phyloP scores from a whole-genome alignment of 1,140 invertebrate species.

The Latrodectus geometricus region DNA sequence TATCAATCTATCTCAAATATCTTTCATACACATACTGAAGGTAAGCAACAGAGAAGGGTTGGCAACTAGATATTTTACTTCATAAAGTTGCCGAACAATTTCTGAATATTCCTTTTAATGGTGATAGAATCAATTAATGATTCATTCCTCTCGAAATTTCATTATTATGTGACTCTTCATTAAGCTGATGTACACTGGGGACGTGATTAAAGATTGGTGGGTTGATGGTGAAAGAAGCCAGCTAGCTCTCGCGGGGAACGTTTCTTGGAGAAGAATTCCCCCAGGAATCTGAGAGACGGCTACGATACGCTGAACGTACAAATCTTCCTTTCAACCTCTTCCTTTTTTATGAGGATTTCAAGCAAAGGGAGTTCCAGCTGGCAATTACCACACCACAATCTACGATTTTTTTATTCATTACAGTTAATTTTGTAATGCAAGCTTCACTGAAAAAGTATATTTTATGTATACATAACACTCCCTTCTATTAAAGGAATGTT shows the following conservation, averaged over 20 bases:
- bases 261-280: background rate
- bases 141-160: slow-evolving; percentile 11
- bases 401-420: slow-evolving; percentile 8
- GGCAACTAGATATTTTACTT: too few species aligned
- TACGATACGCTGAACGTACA: slow-evolving; percentile 5
- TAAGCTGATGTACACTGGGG: slow-evolving; percentile 31
- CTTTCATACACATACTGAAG: too few species aligned
- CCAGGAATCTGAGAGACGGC: slow-evolving; percentile 2
- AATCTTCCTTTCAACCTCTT: slow-evolving; percentile 18
- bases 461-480: too few species aligned
- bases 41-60: too few species aligned
- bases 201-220: slow-evolving; percentile 32
- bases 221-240: slow-evolving; percentile 1
- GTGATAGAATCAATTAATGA: background rate
- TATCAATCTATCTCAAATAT: too few species aligned
- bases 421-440: slow-evolving; percentile 5
- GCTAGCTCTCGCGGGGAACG: slow-evolving; percentile 1
- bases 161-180: slow-evolving; percentile 20
- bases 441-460: too few species aligned
- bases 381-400: slow-evolving; percentile 24
- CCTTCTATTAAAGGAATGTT: too few species aligned
- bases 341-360: slow-evolving; percentile 17
- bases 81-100: too few species aligned
- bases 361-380: slow-evolving; percentile 15
- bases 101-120: too few species aligned